Evolutionary conservation across 1,140 invertebrate genomes (phyloP), one percentile per base, ranked within the genome.

Genomic region (Antheraea mylitta): DNA sequence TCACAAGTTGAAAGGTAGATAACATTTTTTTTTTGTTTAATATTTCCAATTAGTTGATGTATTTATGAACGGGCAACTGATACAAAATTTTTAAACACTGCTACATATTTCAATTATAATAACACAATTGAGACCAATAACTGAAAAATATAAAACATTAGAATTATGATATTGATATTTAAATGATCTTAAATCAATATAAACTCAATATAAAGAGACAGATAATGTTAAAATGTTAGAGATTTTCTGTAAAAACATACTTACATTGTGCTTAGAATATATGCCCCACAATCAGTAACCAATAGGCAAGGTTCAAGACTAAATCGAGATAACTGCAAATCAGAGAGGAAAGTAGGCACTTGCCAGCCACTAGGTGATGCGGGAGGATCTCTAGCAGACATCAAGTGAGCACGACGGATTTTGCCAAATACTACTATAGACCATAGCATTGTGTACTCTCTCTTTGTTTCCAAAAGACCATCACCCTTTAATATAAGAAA

Each of bases 241-340:
- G 38, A 30, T 30, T 8, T 42, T 53, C 16, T 16, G 45, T 53
- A 53, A 53, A 53, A 53, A n/a, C 16, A 53, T 38, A 86, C 89
- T 88, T 76, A 91, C 89, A 89, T 82, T 64, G 87, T 90, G 59
- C 84, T 90, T 18, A 90, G 59, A 30, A 88, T 75, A 66, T 87
- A 91, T n/a, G 81, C 89, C 1, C 87, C 89, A 66, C 79, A 75
- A 7, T 77, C 79, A 0, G 87, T 90, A 9, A 91, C 77, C 11
- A 91, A 73, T 0, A 91, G 77, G 45, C 89, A 91, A 0, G 86
- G 81, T 48, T 90, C 83, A 11, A 91, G 38, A 10, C 66, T 74
- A 59, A 91, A 89, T 18, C 89, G 67, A 0, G 89, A 87, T 58
- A 91, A 66, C 65, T 88, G 82, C 38, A 91, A 69, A 62, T 91